Conservation (phyloP, 2,113 vertebrate genomes). For the Melanerpes aurifrons region DNA sequence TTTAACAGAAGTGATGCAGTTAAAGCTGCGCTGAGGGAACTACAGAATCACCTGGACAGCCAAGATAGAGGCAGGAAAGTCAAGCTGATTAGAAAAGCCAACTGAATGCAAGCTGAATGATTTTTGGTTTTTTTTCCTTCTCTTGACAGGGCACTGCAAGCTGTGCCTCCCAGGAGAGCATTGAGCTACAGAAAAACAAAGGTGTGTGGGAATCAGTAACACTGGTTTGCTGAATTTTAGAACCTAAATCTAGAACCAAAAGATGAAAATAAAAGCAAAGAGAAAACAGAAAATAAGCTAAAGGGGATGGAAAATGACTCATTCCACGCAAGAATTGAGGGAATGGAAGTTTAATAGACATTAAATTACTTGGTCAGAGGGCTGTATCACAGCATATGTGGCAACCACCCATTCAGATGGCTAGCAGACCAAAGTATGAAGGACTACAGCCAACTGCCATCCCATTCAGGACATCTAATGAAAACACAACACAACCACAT, state of each 20-base stretch:
- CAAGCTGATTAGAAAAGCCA: neutral
- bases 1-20: neutral
- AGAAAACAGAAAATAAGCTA: neutral
- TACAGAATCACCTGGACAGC: neutral
- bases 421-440: neutral
- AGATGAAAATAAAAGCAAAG: neutral
- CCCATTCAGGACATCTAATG: neutral
- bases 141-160: neutral
- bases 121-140: neutral
- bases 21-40: neutral
- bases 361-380: neutral
- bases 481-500: neutral
- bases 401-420: neutral
- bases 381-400: neutral
- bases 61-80: neutral
- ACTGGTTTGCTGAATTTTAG: neutral
- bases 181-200: neutral
- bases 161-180: neutral
- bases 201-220: neutral
- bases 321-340: neutral
- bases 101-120: neutral
- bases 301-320: constrained; percentile 16
- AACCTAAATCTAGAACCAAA: neutral
- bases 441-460: neutral
- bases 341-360: neutral